These are phyloP conservation scores for Hirtodrosophila cameraria DNA, from an alignment of 2,888 invertebrate genomes.

Conservation along the genomic window DNA sequence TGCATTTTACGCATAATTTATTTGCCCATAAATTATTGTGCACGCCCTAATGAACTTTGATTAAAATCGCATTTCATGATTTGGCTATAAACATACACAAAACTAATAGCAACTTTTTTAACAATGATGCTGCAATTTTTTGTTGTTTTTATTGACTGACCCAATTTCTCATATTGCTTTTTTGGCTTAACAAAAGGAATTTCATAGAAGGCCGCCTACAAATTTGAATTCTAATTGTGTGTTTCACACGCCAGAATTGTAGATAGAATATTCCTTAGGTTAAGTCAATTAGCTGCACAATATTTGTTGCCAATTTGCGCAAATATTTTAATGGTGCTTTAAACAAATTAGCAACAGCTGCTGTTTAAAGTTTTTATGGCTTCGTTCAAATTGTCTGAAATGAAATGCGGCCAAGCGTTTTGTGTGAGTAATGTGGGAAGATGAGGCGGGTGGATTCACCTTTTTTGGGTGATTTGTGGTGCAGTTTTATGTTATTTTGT, in stretches of 20 bases:
- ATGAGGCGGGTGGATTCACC: conserved; percentile 39
- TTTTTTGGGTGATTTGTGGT: conserved; percentile 24
- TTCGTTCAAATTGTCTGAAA: conserved; percentile 29
- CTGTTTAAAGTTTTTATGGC: conserved; percentile 48
- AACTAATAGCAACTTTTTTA: conserved; percentile 25
- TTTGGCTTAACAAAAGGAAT: conserved; percentile 14
- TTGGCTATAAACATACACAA: conserved; percentile 5
- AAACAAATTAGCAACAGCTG: conserved; percentile 69
- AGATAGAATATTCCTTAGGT: conserved; percentile 22
- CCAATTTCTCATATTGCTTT: conserved; percentile 41
- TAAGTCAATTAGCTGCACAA: conserved; percentile 48
- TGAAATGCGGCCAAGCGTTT: conserved; percentile 37
- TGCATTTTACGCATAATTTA: conserved; percentile 69
- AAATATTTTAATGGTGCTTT: conserved; percentile 59
- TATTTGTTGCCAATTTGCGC: conserved; percentile 41
- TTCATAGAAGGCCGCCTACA: conserved; percentile 6
- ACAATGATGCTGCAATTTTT: conserved; percentile 67
- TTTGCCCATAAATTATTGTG: conserved; percentile 55
- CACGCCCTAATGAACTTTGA: conserved; percentile 64
- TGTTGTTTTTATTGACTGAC: conserved; percentile 47
- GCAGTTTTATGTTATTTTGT: conserved; percentile 9
- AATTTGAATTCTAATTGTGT: conserved; percentile 40
- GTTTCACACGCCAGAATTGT: conserved; percentile 55
- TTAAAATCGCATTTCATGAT: conserved; percentile 59
- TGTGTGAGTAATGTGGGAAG: conserved; percentile 65